Base-by-base conservation (phyloP, 2,113 vertebrate species). In the Dipodomys merriami region DNA sequence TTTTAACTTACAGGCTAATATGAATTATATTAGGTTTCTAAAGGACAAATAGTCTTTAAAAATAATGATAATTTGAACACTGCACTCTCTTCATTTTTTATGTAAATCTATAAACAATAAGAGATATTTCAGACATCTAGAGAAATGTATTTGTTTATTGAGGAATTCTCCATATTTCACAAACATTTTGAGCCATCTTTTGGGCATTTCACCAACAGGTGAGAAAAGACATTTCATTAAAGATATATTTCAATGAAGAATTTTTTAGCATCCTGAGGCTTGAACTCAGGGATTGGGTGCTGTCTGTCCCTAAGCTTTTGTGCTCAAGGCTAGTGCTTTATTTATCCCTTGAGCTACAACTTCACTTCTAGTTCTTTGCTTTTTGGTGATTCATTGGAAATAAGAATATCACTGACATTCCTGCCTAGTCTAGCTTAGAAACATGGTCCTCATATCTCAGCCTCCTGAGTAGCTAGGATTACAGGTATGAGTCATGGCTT, bases 91-190 rank as follows among this genome's bases (percentile, higher is more conserved):
- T 35, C 15, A 71, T 12, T 86, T 16, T 71, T 1, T 72, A 11
- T 53, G 27, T 46, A 72, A 5, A 53, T 77, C 22, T 19, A 53
- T 73, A 85, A 84, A 92, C 2, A 90, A 73, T 57, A 92, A 57
- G 62, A 76, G 13, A 35, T 8, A 44, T 12, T 93, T 74, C 0
- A 90, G 19, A 64, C 2, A 57, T 49, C 11, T 73, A 74, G 69
- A 30, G 20, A 71, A 95, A 71, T 93, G 86, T 44, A 88, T 35
- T 84, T 76, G 39, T 94, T 27, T 10, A 57, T 57, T 71, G 20
- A 88, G 11, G 30, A 79, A 86, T 39, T 20, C 53, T 83, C n/a
- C 30, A 44, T 81, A 62, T 72, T 80, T 88, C 86, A 46, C 22
- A 88, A 93, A 57, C 1, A 20, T 67, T 67, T 62, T 87, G 46